Base-by-base conservation (phyloP, 1,140 invertebrate species). In the Macrosteles quadrilineatus region DNA sequence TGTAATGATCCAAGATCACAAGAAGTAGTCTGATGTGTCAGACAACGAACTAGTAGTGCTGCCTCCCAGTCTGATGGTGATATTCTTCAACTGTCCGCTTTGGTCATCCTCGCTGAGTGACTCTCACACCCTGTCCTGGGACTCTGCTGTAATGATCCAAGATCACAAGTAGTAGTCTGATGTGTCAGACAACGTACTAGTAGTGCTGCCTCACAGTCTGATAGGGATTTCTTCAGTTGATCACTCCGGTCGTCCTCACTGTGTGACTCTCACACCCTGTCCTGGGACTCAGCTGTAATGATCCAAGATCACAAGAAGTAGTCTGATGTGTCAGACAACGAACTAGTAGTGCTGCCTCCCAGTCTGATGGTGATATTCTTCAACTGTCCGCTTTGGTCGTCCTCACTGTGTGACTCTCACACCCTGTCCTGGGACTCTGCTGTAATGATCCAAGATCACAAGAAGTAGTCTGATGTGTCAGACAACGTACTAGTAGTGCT, bases 301-400 rank as follows among this genome's bases (percentile, higher is more conserved):
- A 11, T 11, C 9, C 50, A 6, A 6, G 14, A 11, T 64, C 31
- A 64, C 32, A 64, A 36, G 62, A 64, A 31, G 19, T 36, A 64
- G 17, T 64, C 62, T 4, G 62, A 64, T 4, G n/a, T 32, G 9
- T 64, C 62, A 2, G 69, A 70, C 1, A 29, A 21, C 57, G 65
- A 32, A 23, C 69, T 70, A 12, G 69, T 36, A 4, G 57, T 70
- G 25, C 69, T 70, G 3, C 70, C 47, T n/a, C 64, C 70, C 21
- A 71, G 53, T 19, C 45, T 40, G 19, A 71, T 71, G 11, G 70
- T 71, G 19, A 71, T 71, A 31, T 63, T 64, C 43, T 71, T 71
- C 9, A 67, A 43, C 23, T 71, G 70, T 11, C 70, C 64, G 31
- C 70, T 71, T 19, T 59, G 50, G 3, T 71, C 70, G 40, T 70